Conservation (phyloP, 1,140 invertebrate species). For the Trypoxylus dichotomus region DNA sequence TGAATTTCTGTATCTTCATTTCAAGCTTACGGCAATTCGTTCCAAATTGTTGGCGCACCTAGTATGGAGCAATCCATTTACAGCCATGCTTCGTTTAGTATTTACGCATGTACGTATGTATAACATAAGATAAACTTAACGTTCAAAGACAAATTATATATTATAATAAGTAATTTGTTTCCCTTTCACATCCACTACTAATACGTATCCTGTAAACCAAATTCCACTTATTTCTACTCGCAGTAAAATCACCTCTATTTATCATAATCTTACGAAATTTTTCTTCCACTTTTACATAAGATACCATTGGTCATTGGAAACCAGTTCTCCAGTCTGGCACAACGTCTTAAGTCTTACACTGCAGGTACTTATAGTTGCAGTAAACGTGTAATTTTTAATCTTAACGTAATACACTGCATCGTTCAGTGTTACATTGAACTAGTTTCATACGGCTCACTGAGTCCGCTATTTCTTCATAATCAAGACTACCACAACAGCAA, state of each 20-base stretch:
- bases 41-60: background rate
- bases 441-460: background rate
- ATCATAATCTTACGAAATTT: background rate
- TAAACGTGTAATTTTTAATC: background rate
- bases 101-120: no score
- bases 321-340: background rate
- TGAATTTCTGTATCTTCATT: no score
- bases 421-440: background rate
- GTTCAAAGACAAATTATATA: slow-evolving; percentile 6
- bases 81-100: background rate
- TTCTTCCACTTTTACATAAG: background rate
- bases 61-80: background rate
- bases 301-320: background rate
- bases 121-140: background rate
- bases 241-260: background rate
- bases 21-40: background rate
- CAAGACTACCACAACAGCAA: background rate
- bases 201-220: background rate
- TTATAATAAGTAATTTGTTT: slow-evolving; percentile 13
- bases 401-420: background rate
- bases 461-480: background rate
- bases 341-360: background rate
- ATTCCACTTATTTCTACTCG: background rate
- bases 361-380: background rate
- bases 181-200: slow-evolving; percentile 9